phyloP scores from a whole-genome alignment of 2,888 invertebrate genomes.

The Sphinx pinastri region DNA sequence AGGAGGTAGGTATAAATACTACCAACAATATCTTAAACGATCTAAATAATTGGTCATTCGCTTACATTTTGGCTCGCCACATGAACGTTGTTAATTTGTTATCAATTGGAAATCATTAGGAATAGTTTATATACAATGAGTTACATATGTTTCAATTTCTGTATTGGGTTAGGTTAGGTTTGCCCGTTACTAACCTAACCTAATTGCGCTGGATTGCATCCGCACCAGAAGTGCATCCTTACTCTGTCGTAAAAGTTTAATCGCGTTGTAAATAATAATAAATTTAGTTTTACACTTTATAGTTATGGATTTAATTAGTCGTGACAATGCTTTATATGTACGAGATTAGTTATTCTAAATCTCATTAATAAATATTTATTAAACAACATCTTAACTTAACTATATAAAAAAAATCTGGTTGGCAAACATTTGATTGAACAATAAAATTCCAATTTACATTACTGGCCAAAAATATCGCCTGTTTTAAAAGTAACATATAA shows the following conservation, averaged over 20 bases:
- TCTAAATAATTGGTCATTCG: too few relatives aligned
- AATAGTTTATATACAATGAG: background rate
- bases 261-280: background rate
- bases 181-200: background rate
- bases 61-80: background rate
- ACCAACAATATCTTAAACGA: too few relatives aligned
- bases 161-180: conserved; percentile 15
- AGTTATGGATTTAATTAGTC: too few relatives aligned
- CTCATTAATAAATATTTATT: too few relatives aligned
- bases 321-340: too few relatives aligned
- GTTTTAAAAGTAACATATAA: background rate
- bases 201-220: background rate
- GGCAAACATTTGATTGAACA: background rate
- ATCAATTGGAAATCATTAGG: background rate
- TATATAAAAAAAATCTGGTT: background rate
- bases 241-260: background rate
- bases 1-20: too few relatives aligned
- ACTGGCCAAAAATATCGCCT: background rate
- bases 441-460: background rate
- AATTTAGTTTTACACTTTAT: too few relatives aligned
- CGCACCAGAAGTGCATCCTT: background rate
- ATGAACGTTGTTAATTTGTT: background rate
- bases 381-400: too few relatives aligned
- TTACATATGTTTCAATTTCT: background rate
- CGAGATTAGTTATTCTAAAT: too few relatives aligned